Conservation (phyloP, 2,888 invertebrate species). For the Pammene fasciana region DNA sequence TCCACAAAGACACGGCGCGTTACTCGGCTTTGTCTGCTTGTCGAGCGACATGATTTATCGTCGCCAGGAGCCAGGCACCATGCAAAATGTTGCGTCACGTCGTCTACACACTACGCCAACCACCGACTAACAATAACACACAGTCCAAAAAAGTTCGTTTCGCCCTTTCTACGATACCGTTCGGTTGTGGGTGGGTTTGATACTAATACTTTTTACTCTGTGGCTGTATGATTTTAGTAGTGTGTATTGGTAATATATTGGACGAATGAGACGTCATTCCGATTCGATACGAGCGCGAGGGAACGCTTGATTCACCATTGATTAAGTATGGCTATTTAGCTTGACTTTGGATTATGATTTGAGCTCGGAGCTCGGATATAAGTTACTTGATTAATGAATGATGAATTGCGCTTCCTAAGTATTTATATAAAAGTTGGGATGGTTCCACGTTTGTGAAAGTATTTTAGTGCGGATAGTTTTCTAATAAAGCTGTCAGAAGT, state of each 20-base stretch:
- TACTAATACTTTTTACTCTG: conserved; percentile 46
- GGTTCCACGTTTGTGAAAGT: conserved; percentile 34
- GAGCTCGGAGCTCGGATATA: conserved; percentile 26
- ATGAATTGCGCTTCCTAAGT: conserved; percentile 32
- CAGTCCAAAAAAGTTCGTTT: conserved; percentile 48
- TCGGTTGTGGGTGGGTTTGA: conserved; percentile 17
- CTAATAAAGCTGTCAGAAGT: conserved; percentile 40
- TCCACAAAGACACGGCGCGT: conserved; percentile 80
- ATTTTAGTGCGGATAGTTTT: conserved; percentile 41
- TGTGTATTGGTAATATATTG: conserved; percentile 71
- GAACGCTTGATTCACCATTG: conserved; percentile 71
- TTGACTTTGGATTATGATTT: conserved; percentile 47
- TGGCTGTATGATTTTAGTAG: conserved; percentile 52
- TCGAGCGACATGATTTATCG: conserved; percentile 72
- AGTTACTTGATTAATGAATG: conserved; percentile 38
- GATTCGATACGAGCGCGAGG: conserved; percentile 77
- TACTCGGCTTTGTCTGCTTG: conserved; percentile 80
- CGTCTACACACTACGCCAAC: conserved; percentile 53
- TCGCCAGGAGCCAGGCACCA: conserved; percentile 64
- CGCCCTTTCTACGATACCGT: conserved; percentile 43
- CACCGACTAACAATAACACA: conserved; percentile 47
- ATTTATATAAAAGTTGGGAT: conserved; percentile 31
- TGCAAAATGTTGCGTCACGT: conserved; percentile 81
- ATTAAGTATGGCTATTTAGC: conserved; percentile 77
- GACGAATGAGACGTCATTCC: conserved; percentile 79